Base-by-base conservation (phyloP, 2,797 vertebrate genomes). In the Enteromius mattozi region DNA sequence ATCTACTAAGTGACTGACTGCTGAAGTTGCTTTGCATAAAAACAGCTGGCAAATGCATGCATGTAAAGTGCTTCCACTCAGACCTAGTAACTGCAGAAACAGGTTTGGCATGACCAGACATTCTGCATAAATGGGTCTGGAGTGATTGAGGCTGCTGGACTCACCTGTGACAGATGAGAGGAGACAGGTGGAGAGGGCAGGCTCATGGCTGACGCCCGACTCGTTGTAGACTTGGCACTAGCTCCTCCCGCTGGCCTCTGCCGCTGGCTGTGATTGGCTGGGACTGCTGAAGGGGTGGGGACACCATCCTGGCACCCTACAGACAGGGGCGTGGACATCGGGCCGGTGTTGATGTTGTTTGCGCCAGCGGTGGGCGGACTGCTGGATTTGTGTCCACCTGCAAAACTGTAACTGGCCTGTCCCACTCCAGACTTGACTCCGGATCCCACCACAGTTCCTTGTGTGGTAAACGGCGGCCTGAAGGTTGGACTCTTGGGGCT, bases 81-180 rank as follows among this genome's bases (percentile, higher is more conserved):
- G 14, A 49, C 33, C n/a, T 24, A 35, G 45, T 27, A 24, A 56
- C 49, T 4, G 51, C 51, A 40, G 37, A 78, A 63, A 78, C 37
- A 6, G 75, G 35, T 27, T 61, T 10, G 27, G 14, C 13, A 10
- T 42, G 54, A 27, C 54, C 24, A 40, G 4, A 17, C n/a, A 19
- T 56, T 61, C 6, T 1, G 54, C 10, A 42, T 27, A 56, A 16
- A 2, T 35, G 5, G 19, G 37, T 78, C 12, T 78, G 16, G 30
- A 47, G 19, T 51, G 54, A 33, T 0, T 4, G 21, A 14, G 8
- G 16, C 35, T 68, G 35, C 78, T 42, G 2, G 7, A 72, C 91
- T 85, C 3, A 95, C 95, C 93, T 95, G 94, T 83, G 94, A 90
- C 86, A 95, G 92, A 88, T 94, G 94, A 86, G 94, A 91, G 7